phyloP scores from a whole-genome alignment of 2,113 vertebrate species.

The Macrotis lagotis region DNA sequence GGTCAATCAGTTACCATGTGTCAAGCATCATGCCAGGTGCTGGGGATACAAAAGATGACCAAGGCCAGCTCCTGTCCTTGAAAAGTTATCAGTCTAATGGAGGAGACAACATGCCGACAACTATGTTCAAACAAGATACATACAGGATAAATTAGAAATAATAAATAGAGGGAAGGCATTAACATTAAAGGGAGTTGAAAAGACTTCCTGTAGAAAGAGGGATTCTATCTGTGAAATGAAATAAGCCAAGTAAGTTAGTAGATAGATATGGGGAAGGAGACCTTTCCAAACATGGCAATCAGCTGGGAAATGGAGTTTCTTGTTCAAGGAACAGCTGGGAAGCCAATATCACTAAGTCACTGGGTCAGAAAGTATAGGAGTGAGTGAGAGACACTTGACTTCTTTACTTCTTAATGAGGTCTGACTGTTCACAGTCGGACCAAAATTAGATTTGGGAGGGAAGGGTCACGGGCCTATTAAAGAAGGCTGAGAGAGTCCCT shows the following conservation, averaged over 20 bases:
- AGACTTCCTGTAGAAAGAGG: not conserved
- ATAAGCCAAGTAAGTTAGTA: not conserved
- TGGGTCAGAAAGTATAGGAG: not conserved
- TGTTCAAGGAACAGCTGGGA: not conserved
- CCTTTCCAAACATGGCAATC: not conserved
- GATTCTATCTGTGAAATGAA: not conserved
- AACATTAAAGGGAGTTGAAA: too few relatives aligned
- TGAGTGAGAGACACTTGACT: not conserved
- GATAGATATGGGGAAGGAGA: not conserved
- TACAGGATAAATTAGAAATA: too few relatives aligned
- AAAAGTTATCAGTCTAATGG: too few relatives aligned
- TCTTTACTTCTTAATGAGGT: not conserved
- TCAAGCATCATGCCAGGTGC: too few relatives aligned
- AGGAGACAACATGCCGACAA: too few relatives aligned
- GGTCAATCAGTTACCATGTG: too few relatives aligned
- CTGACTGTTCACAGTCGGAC: not conserved
- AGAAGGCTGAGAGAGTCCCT: not conserved
- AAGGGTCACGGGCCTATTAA: not conserved
- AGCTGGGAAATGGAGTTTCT: not conserved
- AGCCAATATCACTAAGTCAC: not conserved
- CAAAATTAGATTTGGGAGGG: not conserved
- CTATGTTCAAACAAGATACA: too few relatives aligned
- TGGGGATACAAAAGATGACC: too few relatives aligned
- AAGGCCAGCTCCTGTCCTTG: too few relatives aligned
- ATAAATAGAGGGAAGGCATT: too few relatives aligned